Conservation (phyloP, 2,888 invertebrate genomes). For the Macrophya annulata region DNA sequence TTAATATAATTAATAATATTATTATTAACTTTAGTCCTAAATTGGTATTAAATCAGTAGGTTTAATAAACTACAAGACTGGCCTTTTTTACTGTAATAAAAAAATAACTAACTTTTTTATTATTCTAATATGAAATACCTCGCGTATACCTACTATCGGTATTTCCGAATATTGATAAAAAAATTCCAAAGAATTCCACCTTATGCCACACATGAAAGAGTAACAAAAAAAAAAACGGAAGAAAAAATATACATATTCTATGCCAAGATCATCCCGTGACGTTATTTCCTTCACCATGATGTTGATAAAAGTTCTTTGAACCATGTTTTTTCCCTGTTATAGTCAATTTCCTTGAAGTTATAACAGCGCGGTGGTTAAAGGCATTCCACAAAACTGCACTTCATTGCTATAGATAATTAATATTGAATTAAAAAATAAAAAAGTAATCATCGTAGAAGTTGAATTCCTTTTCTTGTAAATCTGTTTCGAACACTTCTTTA, state of each 20-base stretch:
- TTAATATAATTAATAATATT: constrained; percentile 5
- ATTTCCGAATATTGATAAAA: background rate
- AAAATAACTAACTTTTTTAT: too few relatives aligned
- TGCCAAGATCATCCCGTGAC: background rate
- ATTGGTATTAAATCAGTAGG: background rate
- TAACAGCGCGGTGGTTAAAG: too few relatives aligned
- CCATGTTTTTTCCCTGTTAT: too few relatives aligned
- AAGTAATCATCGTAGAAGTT: background rate
- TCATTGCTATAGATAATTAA: too few relatives aligned
- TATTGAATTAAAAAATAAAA: too few relatives aligned
- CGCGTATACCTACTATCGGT: background rate
- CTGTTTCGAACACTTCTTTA: background rate
- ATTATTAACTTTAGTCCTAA: background rate
- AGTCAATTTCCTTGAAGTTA: too few relatives aligned
- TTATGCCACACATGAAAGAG: too few relatives aligned
- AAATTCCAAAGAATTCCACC: background rate
- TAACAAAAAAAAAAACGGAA: background rate
- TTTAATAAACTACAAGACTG: too few relatives aligned
- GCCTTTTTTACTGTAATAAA: too few relatives aligned
- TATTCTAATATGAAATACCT: background rate
- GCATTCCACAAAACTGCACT: too few relatives aligned
- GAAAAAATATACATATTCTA: background rate
- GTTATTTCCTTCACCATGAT: background rate
- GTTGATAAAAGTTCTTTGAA: background rate
- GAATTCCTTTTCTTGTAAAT: background rate